These are phyloP conservation scores for Taphrorychus bicolor DNA, from an alignment of 2,888 invertebrate genomes.

Conservation along the genomic window DNA sequence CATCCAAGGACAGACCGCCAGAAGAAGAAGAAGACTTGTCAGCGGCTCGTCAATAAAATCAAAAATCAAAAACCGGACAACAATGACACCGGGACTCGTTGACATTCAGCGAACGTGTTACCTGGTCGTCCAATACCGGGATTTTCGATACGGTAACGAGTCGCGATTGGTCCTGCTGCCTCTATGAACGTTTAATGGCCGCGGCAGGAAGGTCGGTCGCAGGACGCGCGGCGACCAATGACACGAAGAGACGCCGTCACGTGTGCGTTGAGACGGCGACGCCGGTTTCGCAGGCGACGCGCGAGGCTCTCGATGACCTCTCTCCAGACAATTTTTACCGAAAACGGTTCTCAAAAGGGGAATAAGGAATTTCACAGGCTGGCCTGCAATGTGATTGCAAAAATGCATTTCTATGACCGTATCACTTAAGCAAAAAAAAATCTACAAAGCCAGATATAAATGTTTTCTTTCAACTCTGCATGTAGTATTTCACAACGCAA, in stretches of 20 bases:
- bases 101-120: conserved; percentile 37
- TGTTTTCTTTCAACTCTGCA: too few relatives aligned
- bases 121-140: conserved; percentile 41
- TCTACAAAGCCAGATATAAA: too few relatives aligned
- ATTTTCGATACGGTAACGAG: conserved; percentile 42
- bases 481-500: too few relatives aligned
- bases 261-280: conserved; percentile 21
- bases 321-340: too few relatives aligned
- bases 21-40: conserved; percentile 7
- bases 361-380: too few relatives aligned
- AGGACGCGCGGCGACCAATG: conserved; percentile 48
- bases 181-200: conserved; percentile 57
- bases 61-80: conserved; percentile 23
- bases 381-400: too few relatives aligned
- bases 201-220: conserved; percentile 55
- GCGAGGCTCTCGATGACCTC: too few relatives aligned
- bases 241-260: conserved; percentile 39
- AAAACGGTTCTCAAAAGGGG: too few relatives aligned
- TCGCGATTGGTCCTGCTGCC: conserved; percentile 51
- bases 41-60: conserved; percentile 11
- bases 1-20: background rate
- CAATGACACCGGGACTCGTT: conserved; percentile 32
- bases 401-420: too few relatives aligned
- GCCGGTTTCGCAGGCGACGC: background rate
- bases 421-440: too few relatives aligned